Base-by-base conservation (phyloP, 92 coral and sea anemone genomes). In the Phenganax stokvisi region DNA sequence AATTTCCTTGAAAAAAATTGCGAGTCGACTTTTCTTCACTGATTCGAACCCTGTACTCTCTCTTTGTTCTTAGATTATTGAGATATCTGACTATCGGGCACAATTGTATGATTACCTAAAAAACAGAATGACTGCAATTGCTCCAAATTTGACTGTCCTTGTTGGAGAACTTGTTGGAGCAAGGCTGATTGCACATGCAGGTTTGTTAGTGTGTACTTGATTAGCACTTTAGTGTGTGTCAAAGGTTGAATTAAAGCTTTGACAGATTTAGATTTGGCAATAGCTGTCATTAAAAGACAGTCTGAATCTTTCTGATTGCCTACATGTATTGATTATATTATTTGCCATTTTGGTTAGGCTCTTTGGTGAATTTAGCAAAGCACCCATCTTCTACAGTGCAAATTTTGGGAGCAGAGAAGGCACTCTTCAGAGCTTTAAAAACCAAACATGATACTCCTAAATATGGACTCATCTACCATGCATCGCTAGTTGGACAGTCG, bases 331-430 rank as follows among this genome's bases (percentile, higher is more conserved):
- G 47, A 37, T 37, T 37, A 37, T 37, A 37, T 37, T 37, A 37
- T 37, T 37, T 37, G 47, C 5, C 47, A 37, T 37, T 37, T 37
- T 2, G 54, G 54, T 54, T 79, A 93, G 99, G 99, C 55, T 96
- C 99, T 6, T 89, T 96, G 7, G 89, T 96, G n/a, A 96, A 96
- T 77, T 91, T 96, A 57, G 99, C 99, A 25, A 96, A 96, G 82
- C 99, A 96, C 74, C 99, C 99, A 0, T 90, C 99, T 28, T 96
- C 99, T 11, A 96, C 99, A 16, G 99, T 96, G 31, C 99, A 96
- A 82, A 96, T 96, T 44, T 79, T 96, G 20, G 99, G 99, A 53
- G 99, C 99, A 12, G 99, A 96, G 85, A 96, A 96, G 83, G 99
- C 99, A 55, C 85, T 96, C 54, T 96, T 96, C 85, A 93, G 98